phyloP scores from a whole-genome alignment of 2,888 invertebrate species.

The Escarpia spicata region DNA sequence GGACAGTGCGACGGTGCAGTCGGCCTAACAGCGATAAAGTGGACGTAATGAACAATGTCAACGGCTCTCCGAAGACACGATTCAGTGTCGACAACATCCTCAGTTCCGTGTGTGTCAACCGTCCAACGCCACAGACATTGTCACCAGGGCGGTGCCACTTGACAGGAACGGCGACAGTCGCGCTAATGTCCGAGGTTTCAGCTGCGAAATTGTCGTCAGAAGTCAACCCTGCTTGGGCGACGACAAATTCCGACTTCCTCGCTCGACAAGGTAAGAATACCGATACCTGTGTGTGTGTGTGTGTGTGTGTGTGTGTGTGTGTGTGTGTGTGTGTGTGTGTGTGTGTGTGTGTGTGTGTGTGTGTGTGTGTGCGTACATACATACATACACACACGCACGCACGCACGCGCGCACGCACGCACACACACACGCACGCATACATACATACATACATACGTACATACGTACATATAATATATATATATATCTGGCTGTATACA shows the following conservation, averaged over 20 bases:
- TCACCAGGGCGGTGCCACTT: not conserved
- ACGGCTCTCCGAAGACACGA: not conserved
- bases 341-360: not conserved
- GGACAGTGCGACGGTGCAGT: not conserved
- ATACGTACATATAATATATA: not conserved
- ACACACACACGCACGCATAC: not conserved
- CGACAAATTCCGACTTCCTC: not conserved
- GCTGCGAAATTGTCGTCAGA: not conserved
- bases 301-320: not conserved
- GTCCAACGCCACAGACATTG: not conserved
- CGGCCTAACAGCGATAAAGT: not conserved
- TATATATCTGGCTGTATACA: not conserved
- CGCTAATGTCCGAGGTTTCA: not conserved
- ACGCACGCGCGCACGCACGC: not conserved
- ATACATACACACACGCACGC: not conserved
- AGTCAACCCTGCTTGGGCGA: not conserved
- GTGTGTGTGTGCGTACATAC: not conserved
- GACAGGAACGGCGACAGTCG: not conserved
- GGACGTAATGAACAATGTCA: not conserved
- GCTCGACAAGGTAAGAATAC: not conserved
- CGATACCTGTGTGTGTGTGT: not conserved
- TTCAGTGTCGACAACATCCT: not conserved
- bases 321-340: not conserved
- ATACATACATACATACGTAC: not conserved
- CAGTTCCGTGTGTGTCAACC: conserved; percentile 4